These are phyloP conservation scores for Pteromalus puparum DNA, from an alignment of 1,140 invertebrate species.

Conservation along the genomic window DNA sequence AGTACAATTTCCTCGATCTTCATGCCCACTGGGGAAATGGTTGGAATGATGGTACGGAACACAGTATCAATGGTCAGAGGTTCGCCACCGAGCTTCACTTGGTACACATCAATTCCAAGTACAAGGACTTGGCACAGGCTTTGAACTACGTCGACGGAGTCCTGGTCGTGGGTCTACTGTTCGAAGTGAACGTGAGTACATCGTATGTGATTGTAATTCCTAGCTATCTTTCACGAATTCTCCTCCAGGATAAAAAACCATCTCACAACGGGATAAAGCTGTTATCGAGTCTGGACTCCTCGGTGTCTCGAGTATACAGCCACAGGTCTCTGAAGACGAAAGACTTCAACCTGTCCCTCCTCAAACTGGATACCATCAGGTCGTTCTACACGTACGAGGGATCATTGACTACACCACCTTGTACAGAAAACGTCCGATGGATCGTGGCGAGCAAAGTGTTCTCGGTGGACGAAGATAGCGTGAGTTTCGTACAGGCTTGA, in stretches of 20 bases:
- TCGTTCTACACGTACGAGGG: constrained; percentile 24
- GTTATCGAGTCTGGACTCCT: no score
- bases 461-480: not conserved
- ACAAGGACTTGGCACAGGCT: not conserved
- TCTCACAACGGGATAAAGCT: not conserved
- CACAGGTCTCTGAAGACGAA: no score
- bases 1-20: not conserved
- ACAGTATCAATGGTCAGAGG: not conserved
- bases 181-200: not conserved
- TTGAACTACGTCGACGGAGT: not conserved
- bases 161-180: constrained; percentile 6
- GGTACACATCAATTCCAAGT: constrained; percentile 16
- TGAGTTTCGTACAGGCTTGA: not conserved
- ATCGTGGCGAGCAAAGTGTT: constrained; percentile 51
- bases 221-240: not conserved
- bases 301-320: no score
- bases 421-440: constrained; percentile 31
- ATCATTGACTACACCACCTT: constrained; percentile 36
- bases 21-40: not conserved
- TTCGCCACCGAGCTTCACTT: constrained; percentile 6
- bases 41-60: not conserved
- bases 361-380: not conserved
- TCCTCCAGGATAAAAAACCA: not conserved
- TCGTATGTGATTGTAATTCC: no score
- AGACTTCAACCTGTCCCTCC: not conserved